A percentile compares a stretch with the other conserved stretches of the same genome.
Evolutionary conservation across 2,797 vertebrate species (phyloP).

Genomic region (Leptatherina wallacei): DNA sequence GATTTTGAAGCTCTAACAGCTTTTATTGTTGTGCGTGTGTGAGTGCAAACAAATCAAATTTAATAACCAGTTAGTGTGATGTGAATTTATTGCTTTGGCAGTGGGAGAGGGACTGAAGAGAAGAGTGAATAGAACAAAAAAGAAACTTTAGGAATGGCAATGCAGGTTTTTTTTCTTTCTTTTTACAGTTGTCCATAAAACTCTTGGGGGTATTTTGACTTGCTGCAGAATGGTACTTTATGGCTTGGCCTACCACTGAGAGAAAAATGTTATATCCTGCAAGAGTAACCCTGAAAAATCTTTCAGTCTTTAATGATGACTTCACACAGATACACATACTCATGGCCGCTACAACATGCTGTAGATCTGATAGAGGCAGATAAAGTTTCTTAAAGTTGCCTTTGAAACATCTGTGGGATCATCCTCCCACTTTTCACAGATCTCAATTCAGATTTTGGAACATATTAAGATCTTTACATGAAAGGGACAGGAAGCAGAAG

Average conservation of each 20-base stretch:
- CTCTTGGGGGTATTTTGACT: constrained; percentile 32
- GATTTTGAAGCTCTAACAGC: constrained; percentile 36
- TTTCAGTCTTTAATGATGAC: constrained; percentile 49
- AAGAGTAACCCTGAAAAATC: constrained; percentile 28
- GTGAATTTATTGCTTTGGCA: constrained; percentile 67
- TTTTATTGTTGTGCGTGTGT: constrained; percentile 36
- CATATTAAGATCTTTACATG: constrained; percentile 54
- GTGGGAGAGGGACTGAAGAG: constrained; percentile 54
- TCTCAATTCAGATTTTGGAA: constrained; percentile 31
- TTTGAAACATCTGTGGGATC: constrained; percentile 54
- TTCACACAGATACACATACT: constrained; percentile 20
- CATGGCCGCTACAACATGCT: constrained; percentile 1
- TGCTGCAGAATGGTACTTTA: constrained; percentile 35
- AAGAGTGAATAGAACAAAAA: constrained; percentile 48
- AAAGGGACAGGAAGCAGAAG: constrained; percentile 41
- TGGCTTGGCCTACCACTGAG: constrained; percentile 20
- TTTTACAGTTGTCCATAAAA: constrained; percentile 20
- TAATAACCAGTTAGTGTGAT: constrained; percentile 67
- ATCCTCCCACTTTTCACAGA: constrained; percentile 43
- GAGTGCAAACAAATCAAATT: constrained; percentile 69
- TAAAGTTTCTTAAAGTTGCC: constrained; percentile 50
- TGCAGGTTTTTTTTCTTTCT: constrained; percentile 4
- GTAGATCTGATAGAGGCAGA: constrained; percentile 36
- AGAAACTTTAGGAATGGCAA: constrained; percentile 53
- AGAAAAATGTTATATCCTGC: constrained; percentile 24